Base-by-base conservation (phyloP, 2,888 invertebrate genomes). In the Eupithecia abbreviata region DNA sequence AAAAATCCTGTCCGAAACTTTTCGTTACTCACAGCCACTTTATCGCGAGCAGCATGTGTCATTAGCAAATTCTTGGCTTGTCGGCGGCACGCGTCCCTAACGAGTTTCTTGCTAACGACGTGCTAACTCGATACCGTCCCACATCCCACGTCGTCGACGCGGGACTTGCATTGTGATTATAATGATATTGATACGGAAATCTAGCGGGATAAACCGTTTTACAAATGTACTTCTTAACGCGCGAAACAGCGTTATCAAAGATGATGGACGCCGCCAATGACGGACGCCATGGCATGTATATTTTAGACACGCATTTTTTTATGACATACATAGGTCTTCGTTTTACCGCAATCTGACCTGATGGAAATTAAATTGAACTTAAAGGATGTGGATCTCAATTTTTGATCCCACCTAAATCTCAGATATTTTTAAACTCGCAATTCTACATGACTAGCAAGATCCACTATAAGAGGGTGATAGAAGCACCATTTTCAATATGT, bases 11-110 rank as follows among this genome's bases (percentile, higher is more conserved):
- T 77, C 74, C 70, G 55, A 70, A 69, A 66, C 55, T 71, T 62
- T 71, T 45, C 78, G 72, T 71, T 73, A 77, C n/a, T 72, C 69
- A 85, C 79, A 76, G 80, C 76, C 85, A 83, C 84, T 81, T 82
- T 86, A 84, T 83, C 85, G 86, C 86, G 85, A 87, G 86, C 86
- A 84, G 85, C 89, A 87, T 88, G 88, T 91, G 92, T 93, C 93
- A 93, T 94, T 94, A 94, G 91, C 91, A 90, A 92, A 94, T 94
- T 93, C 93, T 93, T 92, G 92, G 90, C 89, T 90, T 92, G 93
- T 93, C 92, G 91, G 83, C 90, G 90, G 89, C 92, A 92, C 91
- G 91, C 91, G 91, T 89, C 90, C 89, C 92, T 94, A 94, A 94
- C 94, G 93, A 94, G 94, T 90, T 90, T 89, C 92, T 89, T 90